These are phyloP conservation scores for Remorina albescens DNA, from an alignment of 2,797 vertebrate genomes.

Conservation along the genomic window DNA sequence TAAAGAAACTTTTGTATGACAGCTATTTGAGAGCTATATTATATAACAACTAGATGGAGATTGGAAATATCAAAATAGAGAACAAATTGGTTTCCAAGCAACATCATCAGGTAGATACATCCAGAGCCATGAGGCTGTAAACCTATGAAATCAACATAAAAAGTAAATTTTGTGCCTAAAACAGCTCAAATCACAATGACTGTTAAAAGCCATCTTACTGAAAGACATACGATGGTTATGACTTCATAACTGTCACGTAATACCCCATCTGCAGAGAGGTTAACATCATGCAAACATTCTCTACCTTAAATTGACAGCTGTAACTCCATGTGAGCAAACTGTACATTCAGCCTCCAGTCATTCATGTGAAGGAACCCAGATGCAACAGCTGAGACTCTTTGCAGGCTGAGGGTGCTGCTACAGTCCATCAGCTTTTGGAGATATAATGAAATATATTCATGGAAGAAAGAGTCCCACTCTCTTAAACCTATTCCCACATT, in stretches of 20 bases:
- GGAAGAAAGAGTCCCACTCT: background rate
- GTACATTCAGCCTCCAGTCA: background rate
- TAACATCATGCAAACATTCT: background rate
- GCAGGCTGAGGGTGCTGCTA: background rate
- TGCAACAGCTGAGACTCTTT: background rate
- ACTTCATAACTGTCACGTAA: background rate
- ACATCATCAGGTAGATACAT: background rate
- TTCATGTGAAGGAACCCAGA: background rate
- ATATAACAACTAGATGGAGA: background rate
- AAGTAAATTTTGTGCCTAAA: background rate
- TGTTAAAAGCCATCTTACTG: background rate
- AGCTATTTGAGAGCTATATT: too few species aligned
- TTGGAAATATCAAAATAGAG: background rate
- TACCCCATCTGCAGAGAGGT: background rate
- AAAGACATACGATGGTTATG: background rate
- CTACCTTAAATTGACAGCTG: background rate
- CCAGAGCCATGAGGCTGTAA: too few species aligned
- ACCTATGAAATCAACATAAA: background rate
- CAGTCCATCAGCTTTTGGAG: slow-evolving; percentile 4
- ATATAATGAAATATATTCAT: slow-evolving; percentile 5
- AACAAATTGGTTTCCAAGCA: background rate
- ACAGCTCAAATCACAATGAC: background rate
- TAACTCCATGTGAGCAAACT: background rate
- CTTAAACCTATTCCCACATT: background rate
- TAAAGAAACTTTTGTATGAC: too few species aligned